Base-by-base conservation (phyloP, 2,797 vertebrate genomes). In the Protosalanx chinensis region DNA sequence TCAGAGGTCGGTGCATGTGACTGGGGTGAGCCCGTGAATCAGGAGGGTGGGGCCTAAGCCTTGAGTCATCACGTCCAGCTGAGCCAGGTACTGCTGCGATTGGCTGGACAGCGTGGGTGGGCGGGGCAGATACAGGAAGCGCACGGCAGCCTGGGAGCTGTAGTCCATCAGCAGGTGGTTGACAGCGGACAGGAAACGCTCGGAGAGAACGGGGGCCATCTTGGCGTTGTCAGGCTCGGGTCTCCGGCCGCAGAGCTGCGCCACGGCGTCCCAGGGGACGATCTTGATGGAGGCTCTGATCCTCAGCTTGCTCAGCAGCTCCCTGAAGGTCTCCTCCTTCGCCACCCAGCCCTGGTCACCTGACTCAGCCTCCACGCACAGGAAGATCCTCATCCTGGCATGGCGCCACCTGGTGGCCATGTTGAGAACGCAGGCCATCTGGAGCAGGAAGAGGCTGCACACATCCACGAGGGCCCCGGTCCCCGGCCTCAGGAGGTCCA, bases 371-470 rank as follows among this genome's bases (percentile, higher is more conserved):
- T 93, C 94, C 74, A 95, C 90, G 2, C 96, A 96, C 63, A 96
- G 87, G 79, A 97, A 96, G 86, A 97, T 95, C 27, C 95, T 91
- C 67, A 97, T 93, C 20, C 90, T 88, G 0, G 95, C 94, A 0
- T 90, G 89, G 23, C 94, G 94, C 96, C 96, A 97, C 23, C 93
- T 92, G 76, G 41, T 89, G 67, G 95, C 94, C 96, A 97, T 97
- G 91, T 95, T 95, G 68, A 97, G 91, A 70, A 97, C 94, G 6
- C 95, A 97, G 1, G 96, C 96, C 95, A 97, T 97, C 89, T 97
- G 96, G 64, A 97, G 91, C 57, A 96, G 82, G 79, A 97, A 97
- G 64, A 97, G 94, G 79, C 96, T 95, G 77, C 96, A 96, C 65
- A 97, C 93, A 0, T 97, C 96, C 79, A 95, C 88, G 0, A 93